Conservation (phyloP, 2,797 vertebrate genomes). For the Eupleurogrammus muticus region DNA sequence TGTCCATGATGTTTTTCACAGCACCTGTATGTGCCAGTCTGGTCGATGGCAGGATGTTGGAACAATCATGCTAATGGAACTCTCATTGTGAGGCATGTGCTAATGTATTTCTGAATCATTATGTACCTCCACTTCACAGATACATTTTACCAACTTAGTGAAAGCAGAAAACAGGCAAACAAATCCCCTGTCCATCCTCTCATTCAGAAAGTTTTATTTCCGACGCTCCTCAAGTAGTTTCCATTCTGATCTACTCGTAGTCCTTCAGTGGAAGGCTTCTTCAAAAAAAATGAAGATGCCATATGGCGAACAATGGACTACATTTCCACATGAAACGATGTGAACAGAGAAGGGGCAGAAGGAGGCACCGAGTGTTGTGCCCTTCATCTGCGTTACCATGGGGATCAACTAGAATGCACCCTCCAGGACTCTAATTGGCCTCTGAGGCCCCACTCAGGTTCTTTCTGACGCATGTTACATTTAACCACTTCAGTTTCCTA, state of each 20-base stretch:
- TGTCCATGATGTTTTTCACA: too few species aligned
- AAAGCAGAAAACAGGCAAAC: constrained; percentile 63
- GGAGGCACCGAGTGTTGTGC: constrained; percentile 63
- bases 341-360: constrained; percentile 55
- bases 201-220: constrained; percentile 25
- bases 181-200: constrained; percentile 42
- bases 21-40: too few species aligned
- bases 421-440: constrained; percentile 70
- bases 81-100: constrained; percentile 54
- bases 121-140: constrained; percentile 42
- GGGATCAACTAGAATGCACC: constrained; percentile 69
- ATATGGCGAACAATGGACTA: constrained; percentile 55
- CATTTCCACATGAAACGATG: constrained; percentile 78
- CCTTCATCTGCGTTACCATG: constrained; percentile 80
- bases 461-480: constrained; percentile 60
- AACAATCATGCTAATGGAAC: constrained; percentile 61
- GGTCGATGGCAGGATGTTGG: constrained; percentile 43
- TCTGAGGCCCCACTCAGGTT: constrained; percentile 68
- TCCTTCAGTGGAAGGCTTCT: constrained; percentile 35
- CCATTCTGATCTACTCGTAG: constrained; percentile 3
- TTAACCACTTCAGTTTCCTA: constrained; percentile 67
- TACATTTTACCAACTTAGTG: constrained; percentile 54
- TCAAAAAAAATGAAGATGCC: constrained; percentile 10
- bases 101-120: constrained; percentile 63
- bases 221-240: constrained; percentile 24